A percentile compares a stretch with the other conserved stretches of the same genome.
phyloP scores from a whole-genome alignment of 2,888 invertebrate species.

The Pristionchus mayeri region DNA sequence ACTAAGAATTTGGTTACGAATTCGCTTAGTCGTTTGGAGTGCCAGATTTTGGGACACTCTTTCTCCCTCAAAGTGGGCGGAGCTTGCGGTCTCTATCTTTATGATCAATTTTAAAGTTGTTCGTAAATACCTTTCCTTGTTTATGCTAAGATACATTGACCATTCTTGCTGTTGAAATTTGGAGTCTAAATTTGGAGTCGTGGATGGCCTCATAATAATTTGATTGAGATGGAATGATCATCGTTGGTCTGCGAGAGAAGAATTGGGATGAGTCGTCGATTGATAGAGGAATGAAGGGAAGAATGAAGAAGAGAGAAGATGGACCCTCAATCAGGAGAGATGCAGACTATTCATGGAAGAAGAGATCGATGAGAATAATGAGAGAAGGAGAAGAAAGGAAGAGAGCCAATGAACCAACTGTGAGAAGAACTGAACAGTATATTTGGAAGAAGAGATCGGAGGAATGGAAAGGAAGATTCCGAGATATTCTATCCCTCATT shows the following conservation, averaged over 20 bases:
- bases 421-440: conserved; percentile 4
- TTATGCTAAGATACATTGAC: no score
- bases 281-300: no score
- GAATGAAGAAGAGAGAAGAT: not conserved
- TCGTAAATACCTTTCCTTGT: no score
- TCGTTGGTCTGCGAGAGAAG: not conserved
- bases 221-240: not conserved
- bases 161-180: no score
- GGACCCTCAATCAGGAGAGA: not conserved
- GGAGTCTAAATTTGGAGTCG: not conserved
- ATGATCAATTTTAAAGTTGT: no score
- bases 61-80: no score
- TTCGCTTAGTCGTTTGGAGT: no score
- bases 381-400: not conserved
- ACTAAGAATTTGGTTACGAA: no score
- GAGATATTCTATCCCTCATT: no score
- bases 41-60: no score
- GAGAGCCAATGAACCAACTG: not conserved
- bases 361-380: not conserved
- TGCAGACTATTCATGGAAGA: conserved; percentile 6
- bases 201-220: not conserved
- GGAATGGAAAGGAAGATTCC: not conserved
- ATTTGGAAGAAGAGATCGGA: not conserved
- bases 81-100: no score
- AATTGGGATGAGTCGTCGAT: not conserved